phyloP scores from a whole-genome alignment of 1,140 invertebrate genomes.

The Magallana gigas region DNA sequence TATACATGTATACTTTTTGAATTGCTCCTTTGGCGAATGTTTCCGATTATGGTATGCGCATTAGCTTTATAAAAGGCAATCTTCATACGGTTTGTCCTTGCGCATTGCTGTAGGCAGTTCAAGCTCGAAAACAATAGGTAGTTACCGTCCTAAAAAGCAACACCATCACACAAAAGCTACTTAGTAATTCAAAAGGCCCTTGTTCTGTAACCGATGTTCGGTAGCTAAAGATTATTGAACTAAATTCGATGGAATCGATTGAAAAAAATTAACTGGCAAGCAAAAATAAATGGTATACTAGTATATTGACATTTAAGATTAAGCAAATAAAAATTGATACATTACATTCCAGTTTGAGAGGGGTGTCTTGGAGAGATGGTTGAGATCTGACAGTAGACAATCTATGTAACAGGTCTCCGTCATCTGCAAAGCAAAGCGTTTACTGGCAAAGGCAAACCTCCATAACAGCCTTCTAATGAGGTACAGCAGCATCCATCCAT shows the following conservation, averaged over 20 bases:
- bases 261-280: no score
- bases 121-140: constrained; percentile 40
- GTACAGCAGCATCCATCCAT: constrained; percentile 29
- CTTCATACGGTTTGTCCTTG: constrained; percentile 26
- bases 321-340: neutral
- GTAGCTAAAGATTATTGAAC: no score
- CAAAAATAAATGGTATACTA: no score
- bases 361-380: neutral
- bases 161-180: no score
- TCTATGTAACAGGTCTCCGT: constrained; percentile 12
- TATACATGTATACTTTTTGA: constrained; percentile 7
- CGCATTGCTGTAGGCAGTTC: constrained; percentile 34
- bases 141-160: constrained; percentile 28
- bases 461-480: constrained; percentile 18
- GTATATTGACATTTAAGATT: no score
- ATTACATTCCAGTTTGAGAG: constrained; percentile 19
- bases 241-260: no score
- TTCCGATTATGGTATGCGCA: constrained; percentile 16
- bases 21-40: constrained; percentile 28
- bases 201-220: no score
- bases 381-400: constrained; percentile 9
- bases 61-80: constrained; percentile 1
- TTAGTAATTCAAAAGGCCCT: no score
- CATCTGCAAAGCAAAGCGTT: constrained; percentile 15
- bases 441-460: constrained; percentile 39